Base-by-base conservation (phyloP, 2,888 invertebrate genomes). In the Uloborus plumipes region DNA sequence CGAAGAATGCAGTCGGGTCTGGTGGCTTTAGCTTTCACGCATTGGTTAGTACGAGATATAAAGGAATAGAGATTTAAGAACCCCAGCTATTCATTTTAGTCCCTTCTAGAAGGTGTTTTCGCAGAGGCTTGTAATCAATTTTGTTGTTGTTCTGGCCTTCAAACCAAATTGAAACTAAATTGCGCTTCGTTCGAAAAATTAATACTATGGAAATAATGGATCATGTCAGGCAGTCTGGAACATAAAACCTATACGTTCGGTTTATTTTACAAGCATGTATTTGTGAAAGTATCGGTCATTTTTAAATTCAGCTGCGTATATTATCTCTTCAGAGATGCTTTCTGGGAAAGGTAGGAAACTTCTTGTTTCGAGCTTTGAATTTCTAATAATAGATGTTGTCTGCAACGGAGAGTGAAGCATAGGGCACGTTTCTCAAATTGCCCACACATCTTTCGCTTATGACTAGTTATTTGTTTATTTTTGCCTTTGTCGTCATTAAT, bases 131-230 rank as follows among this genome's bases (percentile, higher is more conserved):
- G 51, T 64, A 73, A 64, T 64, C 51, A 73, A 53, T 73, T 65
- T 66, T 58, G 74, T 66, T 74, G 65, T 74, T 74, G 16, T 22
- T 39, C 47, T 58, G 49, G 31, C 65, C 49, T 66, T 74, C 65
- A 74, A 74, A 74, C 53, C 39, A 73, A 73, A 73, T 73, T 51
- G 64, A 64, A 73, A 64, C 73, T 62, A 65, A 74, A 74, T 66
- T 65, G 74, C 26, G 58, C 49, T 58, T 26, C 49, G 47, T 58
- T 47, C 58, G 22, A 58, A 74, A 73, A 66, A 74, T 74, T 74
- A 66, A 66, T 74, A 74, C 62, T 74, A 74, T 74, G 74, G 65
- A 74, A 74, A 74, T 74, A 26, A 13, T 11, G 73, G 51, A 73
- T 64, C 51, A 65, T 74, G 55, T 66, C 65, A 66, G 18, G 65